Percentiles rank a stretch among this genome's conserved stretches.
These are phyloP conservation scores for Goniozus legneri DNA, from an alignment of 1,140 invertebrate genomes.

Conservation along the genomic window DNA sequence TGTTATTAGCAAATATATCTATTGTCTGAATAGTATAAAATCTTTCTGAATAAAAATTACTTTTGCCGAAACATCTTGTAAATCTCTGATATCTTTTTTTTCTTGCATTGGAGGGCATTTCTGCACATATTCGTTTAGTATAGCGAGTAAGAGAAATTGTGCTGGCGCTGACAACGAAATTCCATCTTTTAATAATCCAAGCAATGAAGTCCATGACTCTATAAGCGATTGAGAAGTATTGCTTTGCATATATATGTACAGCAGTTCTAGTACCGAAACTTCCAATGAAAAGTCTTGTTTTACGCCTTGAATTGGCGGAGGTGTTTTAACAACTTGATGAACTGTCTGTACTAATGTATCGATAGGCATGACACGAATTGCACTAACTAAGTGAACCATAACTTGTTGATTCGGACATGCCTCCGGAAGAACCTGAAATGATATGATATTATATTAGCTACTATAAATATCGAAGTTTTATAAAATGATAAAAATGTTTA, in stretches of 20 bases:
- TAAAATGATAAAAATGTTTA: neutral
- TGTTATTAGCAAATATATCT: neutral
- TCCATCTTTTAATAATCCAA: slow-evolving; percentile 77
- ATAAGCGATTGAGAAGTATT: slow-evolving; percentile 65
- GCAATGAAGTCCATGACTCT: slow-evolving; percentile 77
- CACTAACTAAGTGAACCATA: slow-evolving; percentile 75
- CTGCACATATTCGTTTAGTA: slow-evolving; percentile 84
- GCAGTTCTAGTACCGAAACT: slow-evolving; percentile 61
- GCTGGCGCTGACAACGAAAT: slow-evolving; percentile 69
- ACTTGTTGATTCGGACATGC: slow-evolving; percentile 71
- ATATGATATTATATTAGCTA: slow-evolving; percentile 1
- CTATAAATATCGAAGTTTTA: slow-evolving; percentile 7
- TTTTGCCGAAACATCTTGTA: slow-evolving; percentile 75
- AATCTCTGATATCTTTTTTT: slow-evolving; percentile 78
- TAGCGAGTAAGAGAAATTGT: slow-evolving; percentile 76
- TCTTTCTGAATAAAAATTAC: slow-evolving; percentile 34
- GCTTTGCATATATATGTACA: slow-evolving; percentile 72
- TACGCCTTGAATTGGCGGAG: slow-evolving; percentile 65
- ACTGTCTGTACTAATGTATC: slow-evolving; percentile 84
- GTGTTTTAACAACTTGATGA: slow-evolving; percentile 76
- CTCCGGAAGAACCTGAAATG: slow-evolving; percentile 65
- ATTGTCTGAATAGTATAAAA: slow-evolving; percentile 1
- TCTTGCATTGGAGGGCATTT: slow-evolving; percentile 74
- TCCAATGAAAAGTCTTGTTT: slow-evolving; percentile 62
- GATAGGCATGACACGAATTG: slow-evolving; percentile 80